phyloP scores from a whole-genome alignment of 2,797 vertebrate genomes.

The Apogon talboti region DNA sequence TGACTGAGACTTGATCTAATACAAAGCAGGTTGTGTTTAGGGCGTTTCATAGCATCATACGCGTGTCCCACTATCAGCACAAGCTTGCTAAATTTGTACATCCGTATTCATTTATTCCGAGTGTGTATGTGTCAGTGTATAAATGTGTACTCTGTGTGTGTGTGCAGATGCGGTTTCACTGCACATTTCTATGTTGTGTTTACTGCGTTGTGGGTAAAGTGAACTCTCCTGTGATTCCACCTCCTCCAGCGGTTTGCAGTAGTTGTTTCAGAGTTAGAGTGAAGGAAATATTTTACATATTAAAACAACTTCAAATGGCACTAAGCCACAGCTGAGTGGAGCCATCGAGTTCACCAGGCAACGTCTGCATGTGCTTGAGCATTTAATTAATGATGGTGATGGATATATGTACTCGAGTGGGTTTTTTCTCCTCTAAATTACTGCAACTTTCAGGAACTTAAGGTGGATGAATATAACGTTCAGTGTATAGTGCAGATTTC shows the following conservation, averaged over 20 bases:
- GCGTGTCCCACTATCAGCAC: conserved; percentile 3
- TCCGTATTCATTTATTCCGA: neutral
- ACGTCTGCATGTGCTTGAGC: conserved; percentile 20
- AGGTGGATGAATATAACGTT: too few species aligned
- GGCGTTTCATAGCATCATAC: conserved; percentile 12
- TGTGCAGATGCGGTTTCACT: conserved; percentile 41
- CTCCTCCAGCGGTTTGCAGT: conserved; percentile 50
- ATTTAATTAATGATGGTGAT: conserved; percentile 25
- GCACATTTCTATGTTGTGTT: conserved; percentile 58
- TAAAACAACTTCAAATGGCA: conserved; percentile 61
- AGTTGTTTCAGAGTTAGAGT: conserved; percentile 59
- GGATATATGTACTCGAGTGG: too few species aligned
- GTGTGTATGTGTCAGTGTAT: conserved; percentile 16
- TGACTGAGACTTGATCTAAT: conserved; percentile 42
- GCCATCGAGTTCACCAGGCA: conserved; percentile 50
- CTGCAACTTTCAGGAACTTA: too few species aligned
- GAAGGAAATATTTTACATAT: conserved; percentile 64
- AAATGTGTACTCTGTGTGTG: conserved; percentile 14
- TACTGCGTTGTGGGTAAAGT: conserved; percentile 46
- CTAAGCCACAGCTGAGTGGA: conserved; percentile 27
- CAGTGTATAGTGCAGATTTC: too few species aligned
- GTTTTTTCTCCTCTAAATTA: too few species aligned
- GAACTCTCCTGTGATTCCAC: conserved; percentile 50
- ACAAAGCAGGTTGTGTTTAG: conserved; percentile 67
- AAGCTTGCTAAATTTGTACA: conserved; percentile 22